Conservation (phyloP, 2,797 vertebrate species). For the Gallinago solitaria region DNA sequence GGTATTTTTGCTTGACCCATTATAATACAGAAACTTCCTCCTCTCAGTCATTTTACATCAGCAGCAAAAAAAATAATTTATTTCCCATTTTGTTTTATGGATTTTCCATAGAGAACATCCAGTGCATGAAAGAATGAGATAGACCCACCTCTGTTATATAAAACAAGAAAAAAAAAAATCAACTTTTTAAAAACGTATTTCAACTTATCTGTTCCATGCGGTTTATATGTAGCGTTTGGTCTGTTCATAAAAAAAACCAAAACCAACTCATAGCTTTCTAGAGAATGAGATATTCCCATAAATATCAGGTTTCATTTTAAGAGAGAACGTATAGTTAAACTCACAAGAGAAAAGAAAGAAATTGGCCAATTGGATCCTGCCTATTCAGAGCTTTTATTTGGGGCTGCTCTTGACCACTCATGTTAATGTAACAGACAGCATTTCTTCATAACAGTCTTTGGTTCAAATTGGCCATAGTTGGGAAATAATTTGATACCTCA, state of each 20-base stretch:
- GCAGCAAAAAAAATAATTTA: background rate
- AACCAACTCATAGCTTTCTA: background rate
- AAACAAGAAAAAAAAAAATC: background rate
- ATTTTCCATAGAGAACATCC: background rate
- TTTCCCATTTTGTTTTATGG: background rate
- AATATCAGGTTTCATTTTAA: slow-evolving; percentile 25
- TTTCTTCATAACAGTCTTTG: background rate
- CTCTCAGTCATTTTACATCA: background rate
- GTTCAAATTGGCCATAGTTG: background rate
- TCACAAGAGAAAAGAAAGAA: background rate
- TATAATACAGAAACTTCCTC: background rate
- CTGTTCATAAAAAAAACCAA: background rate
- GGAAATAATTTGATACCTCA: slow-evolving; percentile 22
- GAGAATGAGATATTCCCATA: background rate
- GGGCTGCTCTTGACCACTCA: background rate
- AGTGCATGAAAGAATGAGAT: background rate
- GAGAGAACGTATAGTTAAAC: background rate
- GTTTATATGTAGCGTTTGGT: background rate
- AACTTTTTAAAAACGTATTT: background rate
- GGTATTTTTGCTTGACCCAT: background rate
- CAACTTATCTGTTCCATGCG: background rate
- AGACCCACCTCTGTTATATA: background rate
- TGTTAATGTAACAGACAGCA: background rate
- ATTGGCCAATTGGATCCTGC: background rate
- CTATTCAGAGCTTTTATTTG: background rate